Evolutionary conservation across 2,888 invertebrate species (phyloP).

Genomic region (Drosophila dives): DNA sequence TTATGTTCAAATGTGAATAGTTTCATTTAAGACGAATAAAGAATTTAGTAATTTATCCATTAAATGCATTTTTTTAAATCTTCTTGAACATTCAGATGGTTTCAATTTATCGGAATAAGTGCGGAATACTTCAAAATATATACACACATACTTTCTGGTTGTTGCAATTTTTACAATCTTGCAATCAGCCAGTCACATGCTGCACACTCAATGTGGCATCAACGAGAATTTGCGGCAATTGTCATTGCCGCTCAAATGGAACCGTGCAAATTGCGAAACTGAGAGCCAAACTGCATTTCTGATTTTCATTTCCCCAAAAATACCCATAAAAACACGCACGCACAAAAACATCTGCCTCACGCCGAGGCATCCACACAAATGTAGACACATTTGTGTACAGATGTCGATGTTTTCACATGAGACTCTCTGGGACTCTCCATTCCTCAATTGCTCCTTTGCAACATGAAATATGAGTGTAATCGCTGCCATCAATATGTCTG

Average conservation of each 20-base stretch:
- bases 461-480: slow-evolving; percentile 57
- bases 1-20: background rate
- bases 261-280: slow-evolving; percentile 21
- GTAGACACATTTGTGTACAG: background rate
- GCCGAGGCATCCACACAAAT: background rate
- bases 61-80: background rate
- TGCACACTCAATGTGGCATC: slow-evolving; percentile 42
- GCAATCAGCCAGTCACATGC: slow-evolving; percentile 12
- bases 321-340: background rate
- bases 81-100: background rate
- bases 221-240: slow-evolving; percentile 52
- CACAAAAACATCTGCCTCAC: background rate
- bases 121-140: slow-evolving; percentile 14
- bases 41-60: background rate
- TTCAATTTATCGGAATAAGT: background rate
- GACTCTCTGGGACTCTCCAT: background rate
- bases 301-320: slow-evolving; percentile 26
- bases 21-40: background rate
- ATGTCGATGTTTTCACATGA: background rate
- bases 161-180: background rate
- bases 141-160: too few species aligned
- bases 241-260: slow-evolving; percentile 43
- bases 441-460: background rate
- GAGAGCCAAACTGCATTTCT: slow-evolving; percentile 31
- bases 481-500: slow-evolving; percentile 54